Conservation (phyloP, 2,888 invertebrate species). For the Crematogaster levior region DNA sequence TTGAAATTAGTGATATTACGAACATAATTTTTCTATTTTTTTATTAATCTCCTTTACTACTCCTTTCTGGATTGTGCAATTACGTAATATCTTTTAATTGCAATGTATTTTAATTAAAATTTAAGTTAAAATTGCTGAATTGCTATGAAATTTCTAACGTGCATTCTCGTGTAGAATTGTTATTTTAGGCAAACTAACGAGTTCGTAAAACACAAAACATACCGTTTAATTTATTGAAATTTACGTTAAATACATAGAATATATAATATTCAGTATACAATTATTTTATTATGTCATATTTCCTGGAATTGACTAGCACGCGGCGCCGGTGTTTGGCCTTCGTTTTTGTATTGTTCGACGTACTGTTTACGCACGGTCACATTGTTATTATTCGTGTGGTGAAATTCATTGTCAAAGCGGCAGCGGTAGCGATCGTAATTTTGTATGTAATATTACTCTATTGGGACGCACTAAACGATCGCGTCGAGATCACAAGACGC, state of each 20-base stretch:
- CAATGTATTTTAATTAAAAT: not conserved
- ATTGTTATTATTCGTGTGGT: conserved; percentile 10
- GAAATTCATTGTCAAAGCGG: not conserved
- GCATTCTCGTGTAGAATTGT: not conserved
- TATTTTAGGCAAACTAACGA: not conserved
- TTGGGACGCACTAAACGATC: conserved; percentile 2
- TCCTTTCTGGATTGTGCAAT: too few relatives aligned
- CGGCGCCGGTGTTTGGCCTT: not conserved
- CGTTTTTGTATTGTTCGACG: not conserved
- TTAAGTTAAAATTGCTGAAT: not conserved
- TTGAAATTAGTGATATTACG: too few relatives aligned
- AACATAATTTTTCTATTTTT: too few relatives aligned
- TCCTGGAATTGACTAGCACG: not conserved
- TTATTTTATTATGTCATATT: not conserved
- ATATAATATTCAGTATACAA: not conserved
- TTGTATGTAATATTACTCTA: too few relatives aligned
- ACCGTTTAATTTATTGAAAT: not conserved
- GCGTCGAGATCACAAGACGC: not conserved
- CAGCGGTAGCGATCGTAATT: too few relatives aligned
- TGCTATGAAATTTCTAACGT: not conserved
- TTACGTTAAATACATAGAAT: not conserved
- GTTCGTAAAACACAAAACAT: not conserved
- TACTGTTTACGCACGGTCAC: conserved; percentile 24
- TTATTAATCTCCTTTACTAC: too few relatives aligned
- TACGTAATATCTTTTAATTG: not conserved